Evolutionary conservation across 37 sponge, comb jelly and placozoan genomes (phyloP).

Genomic region (Ephydatia muelleri): DNA sequence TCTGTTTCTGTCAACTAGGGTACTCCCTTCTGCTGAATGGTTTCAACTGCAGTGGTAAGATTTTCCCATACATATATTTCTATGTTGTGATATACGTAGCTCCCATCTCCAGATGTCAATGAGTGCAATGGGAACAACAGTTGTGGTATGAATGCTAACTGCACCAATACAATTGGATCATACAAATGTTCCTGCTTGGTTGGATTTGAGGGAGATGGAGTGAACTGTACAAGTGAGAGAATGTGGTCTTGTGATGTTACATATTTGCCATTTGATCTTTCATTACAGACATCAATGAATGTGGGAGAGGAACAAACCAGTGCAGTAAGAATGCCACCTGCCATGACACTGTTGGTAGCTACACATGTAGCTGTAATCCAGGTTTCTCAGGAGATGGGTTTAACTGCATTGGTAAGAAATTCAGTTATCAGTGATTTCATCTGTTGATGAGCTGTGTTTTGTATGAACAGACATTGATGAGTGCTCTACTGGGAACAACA

Average conservation of each 20-base stretch:
- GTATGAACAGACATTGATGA: conserved; percentile 26
- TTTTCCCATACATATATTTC: neutral
- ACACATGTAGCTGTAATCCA: conserved; percentile 21
- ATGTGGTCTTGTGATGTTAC: neutral
- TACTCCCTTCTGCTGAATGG: neutral
- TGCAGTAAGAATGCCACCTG: conserved; percentile 26
- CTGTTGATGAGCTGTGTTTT: neutral
- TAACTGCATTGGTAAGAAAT: neutral
- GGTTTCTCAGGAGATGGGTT: conserved; percentile 35
- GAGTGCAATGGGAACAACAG: conserved; percentile 23
- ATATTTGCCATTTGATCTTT: neutral
- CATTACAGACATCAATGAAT: conserved; percentile 34
- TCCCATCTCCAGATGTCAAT: conserved; percentile 20
- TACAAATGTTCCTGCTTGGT: conserved; percentile 38
- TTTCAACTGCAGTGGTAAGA: conserved; percentile 5
- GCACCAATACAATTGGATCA: conserved; percentile 52
- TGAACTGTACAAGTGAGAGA: conserved; percentile 33
- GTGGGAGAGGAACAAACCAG: neutral
- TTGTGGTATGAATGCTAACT: conserved; percentile 12
- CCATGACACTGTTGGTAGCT: conserved; percentile 34
- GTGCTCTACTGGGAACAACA: conserved; percentile 6
- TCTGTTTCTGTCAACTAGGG: conserved; percentile 17
- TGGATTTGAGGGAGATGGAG: conserved; percentile 35
- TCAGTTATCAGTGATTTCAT: neutral
- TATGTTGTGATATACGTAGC: neutral